Evolutionary conservation across 2,888 invertebrate species (phyloP), one percentile per base, ranked within the genome.

Genomic region (Papilio elwesi): DNA sequence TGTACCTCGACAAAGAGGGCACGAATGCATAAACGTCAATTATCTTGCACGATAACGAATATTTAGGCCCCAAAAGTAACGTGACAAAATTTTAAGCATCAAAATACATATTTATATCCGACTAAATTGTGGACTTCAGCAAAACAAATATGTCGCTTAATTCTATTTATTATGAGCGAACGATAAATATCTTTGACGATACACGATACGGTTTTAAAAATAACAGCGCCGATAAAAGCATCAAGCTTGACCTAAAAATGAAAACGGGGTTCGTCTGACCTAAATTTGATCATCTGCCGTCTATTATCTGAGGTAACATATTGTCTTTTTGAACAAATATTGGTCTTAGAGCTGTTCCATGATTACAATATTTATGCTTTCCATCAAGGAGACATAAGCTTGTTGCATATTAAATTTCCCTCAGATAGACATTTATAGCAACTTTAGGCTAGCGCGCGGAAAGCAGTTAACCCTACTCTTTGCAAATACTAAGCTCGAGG

Each of bases 231-330:
- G 52, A 52, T 70, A 63, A 52, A 53, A 70, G 62, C 63, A 53
- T 70, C 52, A 63, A 26, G 52, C 43, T 52, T 63, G 63, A 70
- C 52, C 69, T 63, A 62, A 26, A 68, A 70, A 70, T 63, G 47
- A 26, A 43, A 43, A 52, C 16, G 13, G 52, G 13, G 38, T 52
- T 63, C 16, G 16, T 11, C 15, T 47, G 69, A 63, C 62, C 63
- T 26, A 63, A 53, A 70, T 70, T 63, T 43, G 15, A 48, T 36
- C 11, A 26, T 55, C 15, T 36, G n/a, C 13, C 9, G 36, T 43
- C 43, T 47, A 70, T 70, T 70, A 52, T 16, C 10, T n/a, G 49
- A 47, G 13, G 57, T 59, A 47, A n/a, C 16, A 38, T 65, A 12
- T 47, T 26, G 11, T 16, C n/a, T 64, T 48, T 47, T 63, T 47